These are phyloP conservation scores for Thalassoma bifasciatum DNA, from an alignment of 2,113 vertebrate species.

Conservation along the genomic window DNA sequence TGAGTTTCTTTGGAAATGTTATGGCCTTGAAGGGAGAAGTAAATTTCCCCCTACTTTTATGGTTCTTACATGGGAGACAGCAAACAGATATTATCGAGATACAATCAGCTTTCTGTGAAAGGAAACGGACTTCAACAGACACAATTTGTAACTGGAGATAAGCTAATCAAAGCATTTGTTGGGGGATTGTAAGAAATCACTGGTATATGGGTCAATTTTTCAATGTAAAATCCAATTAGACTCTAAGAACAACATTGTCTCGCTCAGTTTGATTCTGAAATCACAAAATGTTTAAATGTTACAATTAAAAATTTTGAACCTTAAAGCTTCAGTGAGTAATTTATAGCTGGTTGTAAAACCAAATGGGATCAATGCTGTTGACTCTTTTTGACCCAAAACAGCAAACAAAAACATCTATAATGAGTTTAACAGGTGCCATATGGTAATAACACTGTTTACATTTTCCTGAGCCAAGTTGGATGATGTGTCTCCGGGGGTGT, in stretches of 20 bases:
- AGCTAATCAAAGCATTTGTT: slow-evolving; percentile 2
- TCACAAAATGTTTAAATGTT: background rate
- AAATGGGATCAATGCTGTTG: no score
- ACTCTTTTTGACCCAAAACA: no score
- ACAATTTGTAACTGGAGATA: background rate
- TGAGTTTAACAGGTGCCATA: no score
- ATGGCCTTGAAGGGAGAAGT: no score
- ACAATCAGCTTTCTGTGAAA: background rate
- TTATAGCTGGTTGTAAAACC: no score
- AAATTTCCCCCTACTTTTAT: background rate
- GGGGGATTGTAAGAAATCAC: background rate
- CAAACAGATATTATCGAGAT: background rate
- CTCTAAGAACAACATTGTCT: background rate
- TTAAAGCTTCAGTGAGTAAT: no score
- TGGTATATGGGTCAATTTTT: background rate
- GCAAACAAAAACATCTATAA: no score
- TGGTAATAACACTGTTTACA: no score
- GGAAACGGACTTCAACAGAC: background rate
- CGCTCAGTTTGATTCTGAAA: background rate
- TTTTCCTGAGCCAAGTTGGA: no score
- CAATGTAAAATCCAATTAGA: background rate
- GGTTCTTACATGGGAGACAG: background rate
- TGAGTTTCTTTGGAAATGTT: background rate
- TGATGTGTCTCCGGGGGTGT: no score
- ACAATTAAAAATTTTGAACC: no score